phyloP scores from a whole-genome alignment of 2,888 invertebrate species.

The Epinotia bilunana region DNA sequence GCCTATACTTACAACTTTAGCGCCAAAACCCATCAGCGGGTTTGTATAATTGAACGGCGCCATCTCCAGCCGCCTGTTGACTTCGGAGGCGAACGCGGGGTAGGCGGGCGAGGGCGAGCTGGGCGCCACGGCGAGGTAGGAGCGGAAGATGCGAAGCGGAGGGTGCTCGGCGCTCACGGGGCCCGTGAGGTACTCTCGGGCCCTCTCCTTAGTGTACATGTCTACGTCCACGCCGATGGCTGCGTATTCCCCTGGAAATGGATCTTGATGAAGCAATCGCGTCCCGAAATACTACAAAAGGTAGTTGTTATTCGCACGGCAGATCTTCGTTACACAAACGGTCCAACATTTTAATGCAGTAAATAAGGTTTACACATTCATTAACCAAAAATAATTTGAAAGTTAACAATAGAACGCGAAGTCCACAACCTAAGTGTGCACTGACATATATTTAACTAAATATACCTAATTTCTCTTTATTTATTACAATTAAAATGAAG shows the following conservation, averaged over 20 bases:
- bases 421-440: too few species aligned
- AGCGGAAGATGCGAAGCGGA: constrained; percentile 88
- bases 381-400: too few species aligned
- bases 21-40: constrained; percentile 88
- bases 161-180: constrained; percentile 87
- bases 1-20: constrained; percentile 86
- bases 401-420: too few species aligned
- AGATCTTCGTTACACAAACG: not conserved
- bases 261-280: not conserved
- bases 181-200: constrained; percentile 92
- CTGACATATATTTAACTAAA: too few species aligned
- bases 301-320: not conserved
- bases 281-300: not conserved
- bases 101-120: constrained; percentile 88
- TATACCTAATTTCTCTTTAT: too few species aligned
- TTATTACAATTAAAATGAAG: too few species aligned
- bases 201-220: constrained; percentile 91
- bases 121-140: constrained; percentile 93
- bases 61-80: constrained; percentile 92
- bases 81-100: constrained; percentile 88
- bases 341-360: not conserved
- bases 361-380: too few species aligned
- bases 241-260: constrained; percentile 92
- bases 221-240: constrained; percentile 96
- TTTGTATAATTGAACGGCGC: constrained; percentile 96